Conservation (phyloP, 2,113 vertebrate genomes). For the Poecile atricapillus region DNA sequence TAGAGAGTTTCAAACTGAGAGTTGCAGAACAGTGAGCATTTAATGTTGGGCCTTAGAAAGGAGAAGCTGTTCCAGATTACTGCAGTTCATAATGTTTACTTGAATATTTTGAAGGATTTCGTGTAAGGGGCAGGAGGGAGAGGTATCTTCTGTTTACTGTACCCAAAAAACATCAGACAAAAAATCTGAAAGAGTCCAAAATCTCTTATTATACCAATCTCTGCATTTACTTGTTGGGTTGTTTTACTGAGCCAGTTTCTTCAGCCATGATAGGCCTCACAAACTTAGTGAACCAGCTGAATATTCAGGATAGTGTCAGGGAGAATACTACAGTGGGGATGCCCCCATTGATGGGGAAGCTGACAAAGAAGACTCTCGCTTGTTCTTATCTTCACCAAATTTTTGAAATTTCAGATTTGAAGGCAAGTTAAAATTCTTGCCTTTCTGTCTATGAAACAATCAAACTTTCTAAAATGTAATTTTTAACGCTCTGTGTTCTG, state of each 20-base stretch:
- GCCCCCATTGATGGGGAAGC: not conserved
- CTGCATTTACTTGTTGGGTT: not conserved
- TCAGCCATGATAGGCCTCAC: not conserved
- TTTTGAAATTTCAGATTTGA: not conserved
- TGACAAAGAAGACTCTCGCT: not conserved
- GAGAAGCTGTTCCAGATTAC: not conserved
- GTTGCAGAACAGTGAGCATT: not conserved
- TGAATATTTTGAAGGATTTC: not conserved
- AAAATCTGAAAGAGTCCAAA: not conserved
- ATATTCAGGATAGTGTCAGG: not conserved
- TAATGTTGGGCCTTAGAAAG: not conserved
- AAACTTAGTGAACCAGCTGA: not conserved
- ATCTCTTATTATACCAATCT: accelerated
- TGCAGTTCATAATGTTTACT: not conserved
- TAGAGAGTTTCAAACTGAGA: not conserved
- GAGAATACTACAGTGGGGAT: not conserved
- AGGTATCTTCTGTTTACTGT: not conserved
- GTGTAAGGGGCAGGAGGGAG: not conserved
- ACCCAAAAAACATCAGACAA: not conserved
- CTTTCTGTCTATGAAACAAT: not conserved
- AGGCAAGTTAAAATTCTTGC: not conserved
- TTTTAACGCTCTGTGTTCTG: not conserved
- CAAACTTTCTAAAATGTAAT: not conserved
- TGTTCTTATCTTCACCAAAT: not conserved
- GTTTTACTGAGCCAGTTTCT: not conserved